Evolutionary conservation across 2,888 invertebrate genomes (phyloP), one percentile per base, ranked within the genome.

Genomic region (Tetanocera ferruginea): DNA sequence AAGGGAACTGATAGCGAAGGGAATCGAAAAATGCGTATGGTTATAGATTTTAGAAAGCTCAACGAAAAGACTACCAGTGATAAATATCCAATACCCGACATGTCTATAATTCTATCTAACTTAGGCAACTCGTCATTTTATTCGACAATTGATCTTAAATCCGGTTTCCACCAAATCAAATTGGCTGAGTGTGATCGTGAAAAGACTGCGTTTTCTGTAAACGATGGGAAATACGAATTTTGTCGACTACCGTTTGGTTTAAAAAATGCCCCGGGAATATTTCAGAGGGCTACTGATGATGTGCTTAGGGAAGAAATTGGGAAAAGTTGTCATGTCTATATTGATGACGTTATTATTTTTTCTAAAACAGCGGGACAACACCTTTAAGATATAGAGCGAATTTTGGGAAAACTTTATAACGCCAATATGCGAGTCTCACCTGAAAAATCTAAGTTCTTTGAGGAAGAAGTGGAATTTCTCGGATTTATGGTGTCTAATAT

Each of bases 61-160:
- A 80, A 80, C n/a, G n/a, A 0, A 3, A 78, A 79, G 28, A 81
- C 81, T 0, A 49, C 79, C 0, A 85, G 83, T 14, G 80, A 80
- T 25, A 79, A 77, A 43, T 83, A 81, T 3, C 80, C 80, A 0
- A 80, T 82, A 25, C 81, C 81, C 0, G 66, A 82, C 9, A 76
- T 76, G 0, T 23, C 31, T 5, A 5, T 31, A 5, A 80, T 81
- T 55, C 51, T 80, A 5, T 43, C 76, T 8, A 81, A 81, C 64
- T 31, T 81, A 17, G 81, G 81, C 0, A 77, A 78, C 2, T 34
- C 80, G 0, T 62, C 71, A 14, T 77, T 62, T 55, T 80, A 81
- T 43, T 74, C 80, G 9, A 79, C 80, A 14, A 57, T 82, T 5
- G 81, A 83, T 37, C 66, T 80, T 5, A 80, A 81, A 77, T 81